Percentiles rank a stretch among this genome's conserved stretches.
Evolutionary conservation across 2,113 vertebrate genomes (phyloP).

Genomic region (Nothobranchius kuhntae): DNA sequence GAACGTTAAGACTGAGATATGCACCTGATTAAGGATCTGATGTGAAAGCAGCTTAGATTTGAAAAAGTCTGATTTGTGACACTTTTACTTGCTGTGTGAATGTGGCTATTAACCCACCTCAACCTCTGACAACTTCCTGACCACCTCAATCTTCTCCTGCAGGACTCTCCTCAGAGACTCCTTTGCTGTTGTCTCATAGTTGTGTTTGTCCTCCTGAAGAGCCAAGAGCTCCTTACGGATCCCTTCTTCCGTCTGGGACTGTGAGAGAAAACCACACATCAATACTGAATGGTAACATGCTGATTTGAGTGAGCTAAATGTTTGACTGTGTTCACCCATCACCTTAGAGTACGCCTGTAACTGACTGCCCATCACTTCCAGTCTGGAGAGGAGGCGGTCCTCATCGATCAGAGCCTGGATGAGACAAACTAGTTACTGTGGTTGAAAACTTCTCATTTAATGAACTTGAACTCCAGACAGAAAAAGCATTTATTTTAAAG

Average conservation of each 20-base stretch:
- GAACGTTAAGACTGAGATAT: no score
- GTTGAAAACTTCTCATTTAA: neutral
- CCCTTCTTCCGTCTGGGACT: slow-evolving; percentile 97
- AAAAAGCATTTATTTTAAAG: no score
- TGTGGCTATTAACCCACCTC: slow-evolving; percentile 79
- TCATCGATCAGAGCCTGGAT: slow-evolving; percentile 97
- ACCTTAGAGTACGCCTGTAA: slow-evolving; percentile 96
- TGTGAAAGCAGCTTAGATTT: no score
- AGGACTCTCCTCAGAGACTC: slow-evolving; percentile 97
- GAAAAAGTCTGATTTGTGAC: no score
- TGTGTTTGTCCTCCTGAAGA: slow-evolving; percentile 98
- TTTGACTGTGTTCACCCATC: neutral
- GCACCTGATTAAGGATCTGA: no score
- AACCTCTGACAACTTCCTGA: slow-evolving; percentile 96
- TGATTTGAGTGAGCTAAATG: neutral
- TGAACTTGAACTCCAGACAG: neutral
- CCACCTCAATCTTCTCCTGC: slow-evolving; percentile 99
- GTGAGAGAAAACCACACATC: neutral
- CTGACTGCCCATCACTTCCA: slow-evolving; percentile 99
- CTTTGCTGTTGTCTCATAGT: slow-evolving; percentile 99
- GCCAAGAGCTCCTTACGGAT: slow-evolving; percentile 95
- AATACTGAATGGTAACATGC: neutral
- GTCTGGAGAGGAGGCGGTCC: slow-evolving; percentile 94
- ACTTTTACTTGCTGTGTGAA: no score
- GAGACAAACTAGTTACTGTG: slow-evolving; percentile 21